These are phyloP conservation scores for Himalopsyche japonica DNA, from an alignment of 2,888 invertebrate genomes.

Conservation along the genomic window DNA sequence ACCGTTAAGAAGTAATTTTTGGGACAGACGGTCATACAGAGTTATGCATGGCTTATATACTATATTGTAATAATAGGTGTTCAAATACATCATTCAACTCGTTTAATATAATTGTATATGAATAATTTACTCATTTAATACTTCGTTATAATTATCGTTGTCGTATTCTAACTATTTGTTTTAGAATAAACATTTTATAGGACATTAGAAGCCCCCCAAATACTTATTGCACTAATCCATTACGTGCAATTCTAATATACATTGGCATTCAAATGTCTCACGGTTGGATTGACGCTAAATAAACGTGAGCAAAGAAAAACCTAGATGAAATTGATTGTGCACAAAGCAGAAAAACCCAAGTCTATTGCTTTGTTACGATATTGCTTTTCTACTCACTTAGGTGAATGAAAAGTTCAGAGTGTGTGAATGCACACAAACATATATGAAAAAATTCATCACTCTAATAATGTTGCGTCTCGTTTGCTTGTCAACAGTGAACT, in stretches of 20 bases:
- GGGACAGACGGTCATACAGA: too few species aligned
- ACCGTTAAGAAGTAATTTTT: too few species aligned
- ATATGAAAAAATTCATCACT: background rate
- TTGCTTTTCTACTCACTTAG: constrained; percentile 1
- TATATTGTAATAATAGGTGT: too few species aligned
- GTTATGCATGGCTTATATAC: too few species aligned
- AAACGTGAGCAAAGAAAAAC: background rate
- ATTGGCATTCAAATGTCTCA: background rate
- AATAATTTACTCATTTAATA: too few species aligned
- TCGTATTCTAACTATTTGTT: too few species aligned
- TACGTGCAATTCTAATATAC: background rate
- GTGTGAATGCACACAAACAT: background rate
- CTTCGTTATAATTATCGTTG: too few species aligned
- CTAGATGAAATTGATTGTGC: background rate
- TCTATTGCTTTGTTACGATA: background rate
- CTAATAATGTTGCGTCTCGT: background rate
- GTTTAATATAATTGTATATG: too few species aligned
- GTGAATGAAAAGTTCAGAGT: constrained; percentile 1
- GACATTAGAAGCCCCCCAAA: background rate
- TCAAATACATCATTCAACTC: too few species aligned
- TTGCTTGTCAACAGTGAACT: background rate
- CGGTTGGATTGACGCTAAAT: background rate
- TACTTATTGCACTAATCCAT: background rate
- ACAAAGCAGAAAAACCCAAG: background rate
- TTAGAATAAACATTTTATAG: background rate